Evolutionary conservation across 2,797 vertebrate species (phyloP), one percentile per base, ranked within the genome.

Genomic region (Diplodus puntazzo): DNA sequence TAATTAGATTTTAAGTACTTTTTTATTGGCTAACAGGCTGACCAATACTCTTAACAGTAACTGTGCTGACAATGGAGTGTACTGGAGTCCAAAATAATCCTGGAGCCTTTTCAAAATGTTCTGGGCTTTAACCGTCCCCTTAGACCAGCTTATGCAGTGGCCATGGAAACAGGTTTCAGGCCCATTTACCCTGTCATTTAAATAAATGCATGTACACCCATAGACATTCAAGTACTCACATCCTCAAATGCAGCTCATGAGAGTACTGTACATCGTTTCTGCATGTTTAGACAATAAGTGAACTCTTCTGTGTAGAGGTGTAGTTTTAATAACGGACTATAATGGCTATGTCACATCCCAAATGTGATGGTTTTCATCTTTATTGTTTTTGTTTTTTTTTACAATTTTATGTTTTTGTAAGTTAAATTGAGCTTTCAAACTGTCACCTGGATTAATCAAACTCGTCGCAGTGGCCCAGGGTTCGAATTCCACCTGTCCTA

Each of bases 151-250:
- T 80, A 86, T 84, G 69, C 83, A 64, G 90, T 91, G 84, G 57
- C 79, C 88, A 89, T 90, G 89, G 88, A 90, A 90, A 92, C 82
- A 25, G 66, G 70, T 85, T 89, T 69, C 43, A 87, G 69, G 69
- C 64, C 59, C 69, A 82, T 87, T 87, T 83, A 78, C 75, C 49
- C 45, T 13, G 7, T 72, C 46, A 76, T 67, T 80, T 71, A 69
- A 85, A 82, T 79, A 53, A 75, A 86, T 74, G 70, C 70, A 69
- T 62, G 49, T 12, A 53, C 54, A 50, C 80, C 80, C 68, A 82
- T 82, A 75, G 54, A 80, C 64, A 65, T 70, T 34, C 46, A 53
- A 57, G 58, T 25, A 17, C 54, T 72, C 49, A 11, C 20, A 8
- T 39, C 12, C 27, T 39, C 25, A 57, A 62, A 71, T 79, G 39